Conservation (phyloP, 2,888 invertebrate species). For the Augiades crinisus region DNA sequence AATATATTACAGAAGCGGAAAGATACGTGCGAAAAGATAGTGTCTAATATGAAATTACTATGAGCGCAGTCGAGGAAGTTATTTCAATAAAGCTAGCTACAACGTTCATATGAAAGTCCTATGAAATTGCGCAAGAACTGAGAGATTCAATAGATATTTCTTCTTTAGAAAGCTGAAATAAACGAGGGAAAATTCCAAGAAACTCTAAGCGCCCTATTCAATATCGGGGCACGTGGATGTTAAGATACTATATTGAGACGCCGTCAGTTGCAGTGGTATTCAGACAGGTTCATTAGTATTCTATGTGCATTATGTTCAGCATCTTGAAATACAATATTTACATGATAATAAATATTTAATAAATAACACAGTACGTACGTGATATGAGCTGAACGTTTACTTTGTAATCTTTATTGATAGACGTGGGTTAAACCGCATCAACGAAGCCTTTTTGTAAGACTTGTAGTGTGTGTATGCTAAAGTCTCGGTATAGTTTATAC, state of each 20-base stretch:
- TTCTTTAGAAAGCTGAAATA: not conserved
- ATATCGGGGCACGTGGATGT: not conserved
- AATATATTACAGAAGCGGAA: not conserved
- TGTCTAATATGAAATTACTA: not conserved
- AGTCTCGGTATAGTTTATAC: too few relatives aligned
- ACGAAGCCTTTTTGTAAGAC: too few relatives aligned
- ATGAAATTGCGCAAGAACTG: not conserved
- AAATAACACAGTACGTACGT: too few relatives aligned
- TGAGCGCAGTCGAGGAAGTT: not conserved
- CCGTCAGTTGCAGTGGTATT: not conserved
- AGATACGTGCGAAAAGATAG: not conserved
- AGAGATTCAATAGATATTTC: not conserved
- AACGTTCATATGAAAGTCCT: not conserved
- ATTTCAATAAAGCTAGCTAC: not conserved
- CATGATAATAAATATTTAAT: not conserved
- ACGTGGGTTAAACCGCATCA: too few relatives aligned
- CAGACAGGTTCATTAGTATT: slow-evolving; percentile 3
- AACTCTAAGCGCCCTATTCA: not conserved
- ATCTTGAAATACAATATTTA: not conserved
- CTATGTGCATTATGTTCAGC: not conserved
- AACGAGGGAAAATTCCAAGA: not conserved
- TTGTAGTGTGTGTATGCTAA: too few relatives aligned
- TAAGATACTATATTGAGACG: not conserved
- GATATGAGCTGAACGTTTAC: too few relatives aligned
- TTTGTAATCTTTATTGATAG: too few relatives aligned